Base-by-base conservation (phyloP, 2,888 invertebrate species). In the Pseudococcus jackbeardsleyi region DNA sequence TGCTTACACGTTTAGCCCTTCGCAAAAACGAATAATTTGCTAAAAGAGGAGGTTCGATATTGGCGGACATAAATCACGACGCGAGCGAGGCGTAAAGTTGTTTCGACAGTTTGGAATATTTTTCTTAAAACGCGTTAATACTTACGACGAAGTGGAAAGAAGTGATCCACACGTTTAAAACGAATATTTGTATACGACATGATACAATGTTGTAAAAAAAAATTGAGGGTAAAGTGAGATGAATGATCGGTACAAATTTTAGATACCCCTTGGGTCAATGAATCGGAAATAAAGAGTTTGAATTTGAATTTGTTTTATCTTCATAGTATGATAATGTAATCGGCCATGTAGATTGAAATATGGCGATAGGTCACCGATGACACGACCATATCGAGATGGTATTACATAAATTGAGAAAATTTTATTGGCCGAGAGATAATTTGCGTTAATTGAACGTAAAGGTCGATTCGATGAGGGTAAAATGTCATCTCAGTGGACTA, bases 231-330 rank as follows among this genome's bases (percentile, higher is more conserved):
- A 11, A 11, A 50, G 5, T 9, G 19, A 22, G 11, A 19, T 72
- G 33, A 6, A 17, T 33, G 72, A 15, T 22, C 64, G 64, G 19
- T 64, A 19, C 9, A 39, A 72, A 46, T 46, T 82, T 82, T 82
- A 82, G 22, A n/a, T 46, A 46, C 19, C 42, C 26, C 79, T 42
- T 9, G 46, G 79, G 79, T 82, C 79, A 82, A 82, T 82, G 79
- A 82, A 42, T 82, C 46, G 79, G 39, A 82, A 82, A 82, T 82
- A 42, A 72, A 11, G 46, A 82, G 46, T 79, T 39, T 42, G 79
- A 82, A 82, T 82, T 82, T 46, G 46, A 82, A 82, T 82, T 46
- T 82, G 11, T 82, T 82, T 82, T 82, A 82, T 82, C 79, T 77
- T 42, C 17, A 68, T 68, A 12, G 12, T 22, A 64, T 15, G 72